phyloP scores from a whole-genome alignment of 2,113 vertebrate genomes.

The Petromus typicus region DNA sequence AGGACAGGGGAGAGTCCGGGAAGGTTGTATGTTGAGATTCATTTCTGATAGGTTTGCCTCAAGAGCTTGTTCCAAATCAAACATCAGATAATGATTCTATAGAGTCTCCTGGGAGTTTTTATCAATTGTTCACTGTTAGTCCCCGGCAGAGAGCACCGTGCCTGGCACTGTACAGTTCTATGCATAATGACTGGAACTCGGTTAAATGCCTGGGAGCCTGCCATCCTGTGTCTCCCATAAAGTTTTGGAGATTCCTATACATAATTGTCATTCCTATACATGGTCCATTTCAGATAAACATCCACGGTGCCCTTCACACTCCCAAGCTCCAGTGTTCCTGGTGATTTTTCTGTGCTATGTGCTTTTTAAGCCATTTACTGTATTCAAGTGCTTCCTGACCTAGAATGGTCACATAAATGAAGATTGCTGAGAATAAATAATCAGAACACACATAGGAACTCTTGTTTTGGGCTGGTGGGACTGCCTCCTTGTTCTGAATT shows the following conservation, averaged over 20 bases:
- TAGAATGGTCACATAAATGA: background rate
- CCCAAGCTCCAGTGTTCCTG: background rate
- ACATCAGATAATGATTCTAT: slow-evolving; percentile 14
- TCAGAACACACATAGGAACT: background rate
- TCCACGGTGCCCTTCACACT: background rate
- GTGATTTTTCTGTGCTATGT: background rate
- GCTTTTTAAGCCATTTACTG: background rate
- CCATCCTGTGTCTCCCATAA: background rate
- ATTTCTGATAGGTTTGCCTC: background rate
- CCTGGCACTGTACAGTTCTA: background rate
- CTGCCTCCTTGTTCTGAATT: background rate
- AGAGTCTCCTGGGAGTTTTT: slow-evolving; percentile 2
- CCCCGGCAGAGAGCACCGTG: background rate
- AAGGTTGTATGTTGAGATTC: background rate
- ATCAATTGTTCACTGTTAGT: background rate
- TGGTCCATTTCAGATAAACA: background rate
- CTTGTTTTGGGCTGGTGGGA: background rate
- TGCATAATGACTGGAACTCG: background rate
- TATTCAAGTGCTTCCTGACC: background rate
- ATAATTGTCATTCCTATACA: background rate
- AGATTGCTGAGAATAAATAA: background rate
- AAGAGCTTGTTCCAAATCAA: background rate
- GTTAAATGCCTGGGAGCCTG: background rate
- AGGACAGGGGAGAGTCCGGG: background rate
- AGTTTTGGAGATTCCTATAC: background rate